phyloP scores from a whole-genome alignment of 2,888 invertebrate genomes.

The Gymnosoma rotundatum region DNA sequence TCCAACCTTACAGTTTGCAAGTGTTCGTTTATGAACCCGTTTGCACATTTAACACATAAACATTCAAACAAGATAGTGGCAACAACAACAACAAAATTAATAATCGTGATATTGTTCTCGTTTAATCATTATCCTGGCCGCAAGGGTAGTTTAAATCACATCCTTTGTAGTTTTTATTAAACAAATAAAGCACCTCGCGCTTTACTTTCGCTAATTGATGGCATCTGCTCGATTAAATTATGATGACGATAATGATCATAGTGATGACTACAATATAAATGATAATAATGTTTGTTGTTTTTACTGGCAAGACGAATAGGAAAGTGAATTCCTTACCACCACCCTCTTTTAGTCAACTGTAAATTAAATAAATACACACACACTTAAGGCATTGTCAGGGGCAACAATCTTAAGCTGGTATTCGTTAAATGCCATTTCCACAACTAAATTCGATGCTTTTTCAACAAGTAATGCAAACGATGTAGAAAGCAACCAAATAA shows the following conservation, averaged over 20 bases:
- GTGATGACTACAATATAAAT: conserved; percentile 32
- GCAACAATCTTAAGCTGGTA: conserved; percentile 58
- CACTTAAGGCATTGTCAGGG: conserved; percentile 53
- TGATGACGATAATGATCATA: conserved; percentile 41
- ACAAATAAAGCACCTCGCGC: conserved; percentile 64
- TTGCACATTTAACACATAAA: conserved; percentile 27
- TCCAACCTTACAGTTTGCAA: not conserved
- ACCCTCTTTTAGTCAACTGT: conserved; percentile 31
- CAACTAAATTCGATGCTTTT: conserved; percentile 17
- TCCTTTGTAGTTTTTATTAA: conserved; percentile 61
- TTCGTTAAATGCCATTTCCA: conserved; percentile 46
- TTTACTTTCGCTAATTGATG: conserved; percentile 68
- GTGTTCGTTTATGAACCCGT: conserved; percentile 2
- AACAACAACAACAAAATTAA: conserved; percentile 28
- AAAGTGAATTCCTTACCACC: conserved; percentile 33
- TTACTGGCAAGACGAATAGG: conserved; percentile 10
- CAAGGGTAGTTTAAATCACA: conserved; percentile 73
- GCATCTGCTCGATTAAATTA: conserved; percentile 70
- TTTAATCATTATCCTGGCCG: conserved; percentile 73
- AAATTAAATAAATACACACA: conserved; percentile 60
- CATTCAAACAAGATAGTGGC: not conserved
- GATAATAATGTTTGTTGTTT: conserved; percentile 34
- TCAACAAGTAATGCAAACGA: conserved; percentile 51
- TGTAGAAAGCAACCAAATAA: no score
- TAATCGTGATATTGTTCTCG: conserved; percentile 67